phyloP scores from a whole-genome alignment of 1,140 invertebrate genomes.

The Bombus confusus region DNA sequence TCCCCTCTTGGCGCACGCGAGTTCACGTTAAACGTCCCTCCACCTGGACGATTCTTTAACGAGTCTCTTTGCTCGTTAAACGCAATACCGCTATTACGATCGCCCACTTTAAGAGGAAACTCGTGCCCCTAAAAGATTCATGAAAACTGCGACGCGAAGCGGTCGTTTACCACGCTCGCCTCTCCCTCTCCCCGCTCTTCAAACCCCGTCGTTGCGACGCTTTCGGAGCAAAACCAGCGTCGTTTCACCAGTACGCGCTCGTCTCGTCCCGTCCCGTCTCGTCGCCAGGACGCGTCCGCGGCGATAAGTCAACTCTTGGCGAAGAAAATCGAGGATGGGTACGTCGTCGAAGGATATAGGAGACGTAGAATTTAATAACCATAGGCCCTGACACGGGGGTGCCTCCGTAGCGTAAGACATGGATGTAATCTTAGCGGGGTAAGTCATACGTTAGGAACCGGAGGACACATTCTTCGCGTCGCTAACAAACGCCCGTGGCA shows the following conservation, averaged over 20 bases:
- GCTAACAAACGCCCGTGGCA: constrained; percentile 77
- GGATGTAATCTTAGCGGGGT: constrained; percentile 80
- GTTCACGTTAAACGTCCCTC: constrained; percentile 15
- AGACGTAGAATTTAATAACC: constrained; percentile 82
- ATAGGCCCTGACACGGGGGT: constrained; percentile 65
- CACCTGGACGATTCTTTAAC: constrained; percentile 13
- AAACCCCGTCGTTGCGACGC: background rate
- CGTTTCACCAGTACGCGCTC: background rate
- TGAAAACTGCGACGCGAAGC: constrained; percentile 28
- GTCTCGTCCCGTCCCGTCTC: background rate
- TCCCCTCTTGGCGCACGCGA: background rate
- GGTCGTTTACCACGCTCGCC: background rate
- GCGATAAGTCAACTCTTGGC: constrained; percentile 72
- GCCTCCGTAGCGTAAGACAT: constrained; percentile 69
- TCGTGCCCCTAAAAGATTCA: constrained; percentile 39
- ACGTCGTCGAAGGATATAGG: constrained; percentile 26
- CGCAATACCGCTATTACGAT: constrained; percentile 45
- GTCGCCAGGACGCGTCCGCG: background rate
- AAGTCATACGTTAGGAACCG: constrained; percentile 80
- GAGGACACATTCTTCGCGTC: constrained; percentile 77
- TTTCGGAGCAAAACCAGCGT: background rate
- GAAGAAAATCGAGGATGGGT: constrained; percentile 8
- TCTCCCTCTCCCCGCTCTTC: background rate
- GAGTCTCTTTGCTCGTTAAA: constrained; percentile 34
- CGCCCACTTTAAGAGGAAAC: constrained; percentile 40